phyloP scores from a whole-genome alignment of 2,888 invertebrate species.

The Papilio protenor region DNA sequence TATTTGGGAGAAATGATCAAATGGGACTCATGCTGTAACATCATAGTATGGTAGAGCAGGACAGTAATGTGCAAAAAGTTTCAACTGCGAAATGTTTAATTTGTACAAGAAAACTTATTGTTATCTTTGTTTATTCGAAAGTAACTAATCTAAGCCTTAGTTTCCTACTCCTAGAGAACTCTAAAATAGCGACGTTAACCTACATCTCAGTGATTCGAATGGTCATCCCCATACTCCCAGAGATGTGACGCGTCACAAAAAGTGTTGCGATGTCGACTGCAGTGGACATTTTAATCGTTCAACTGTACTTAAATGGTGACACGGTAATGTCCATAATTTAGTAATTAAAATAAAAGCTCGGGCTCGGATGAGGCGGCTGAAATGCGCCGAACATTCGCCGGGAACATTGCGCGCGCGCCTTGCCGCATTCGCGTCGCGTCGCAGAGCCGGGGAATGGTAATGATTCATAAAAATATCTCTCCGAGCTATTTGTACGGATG shows the following conservation, averaged over 20 bases:
- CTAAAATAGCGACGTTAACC: not conserved
- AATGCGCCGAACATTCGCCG: slow-evolving; percentile 30
- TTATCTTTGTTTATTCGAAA: too few species aligned
- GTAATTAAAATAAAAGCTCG: slow-evolving; percentile 39
- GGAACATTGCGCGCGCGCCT: slow-evolving; percentile 12
- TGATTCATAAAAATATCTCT: slow-evolving; percentile 41
- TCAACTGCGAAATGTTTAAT: too few species aligned
- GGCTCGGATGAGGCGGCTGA: slow-evolving; percentile 6
- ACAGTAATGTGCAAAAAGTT: too few species aligned
- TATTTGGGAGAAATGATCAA: not conserved
- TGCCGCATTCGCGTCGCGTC: slow-evolving; percentile 16
- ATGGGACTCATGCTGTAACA: not conserved
- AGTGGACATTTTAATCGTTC: slow-evolving; percentile 35
- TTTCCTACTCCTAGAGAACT: not conserved
- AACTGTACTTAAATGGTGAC: slow-evolving; percentile 35
- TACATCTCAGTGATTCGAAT: not conserved
- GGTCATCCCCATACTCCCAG: not conserved
- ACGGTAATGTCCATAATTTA: slow-evolving; percentile 43
- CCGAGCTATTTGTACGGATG: slow-evolving; percentile 25
- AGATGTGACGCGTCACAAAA: slow-evolving; percentile 11
- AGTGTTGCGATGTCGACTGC: not conserved
- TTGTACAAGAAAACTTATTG: too few species aligned
- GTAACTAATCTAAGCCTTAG: too few species aligned
- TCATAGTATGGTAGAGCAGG: too few species aligned
- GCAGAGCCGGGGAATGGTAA: slow-evolving; percentile 25